Evolutionary conservation across 2,113 vertebrate genomes (phyloP), one percentile per base, ranked within the genome.

Genomic region (Gasterosteus aculeatus): DNA sequence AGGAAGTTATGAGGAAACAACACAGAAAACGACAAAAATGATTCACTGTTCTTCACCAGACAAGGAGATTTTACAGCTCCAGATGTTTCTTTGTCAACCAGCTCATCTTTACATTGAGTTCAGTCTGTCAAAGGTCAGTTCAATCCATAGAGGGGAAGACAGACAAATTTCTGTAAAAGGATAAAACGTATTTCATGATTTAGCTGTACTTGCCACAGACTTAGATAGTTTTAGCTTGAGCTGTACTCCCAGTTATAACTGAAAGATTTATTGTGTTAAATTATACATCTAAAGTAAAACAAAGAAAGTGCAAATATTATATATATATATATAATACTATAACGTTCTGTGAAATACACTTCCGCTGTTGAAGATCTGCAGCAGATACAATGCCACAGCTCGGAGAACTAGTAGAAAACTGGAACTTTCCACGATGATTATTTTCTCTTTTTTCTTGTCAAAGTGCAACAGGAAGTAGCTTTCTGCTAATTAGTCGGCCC

Each of bases 401-500:
- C 19, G 31, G 5, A 53, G 4, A 68, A 65, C 29, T 6, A 5
- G 11, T 9, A 58, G 19, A 49, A 12, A 42, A 62, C n/a, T 10
- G 26, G 3, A 22, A 56, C 33, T 72, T 26, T 33, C 41, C 18
- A 14, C 51, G 9, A 2, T 26, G 33, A 5, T 26, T 16, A 44
- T 44, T 42, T 74, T 49, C 18, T 29, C 64, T 56, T 31, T n/a
- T 10, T 54, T 19, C 15, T 53, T 29, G 14, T 80, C n/a, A 39
- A 75, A 41, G 56, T 74, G 57, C 42, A 87, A 80, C 74, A 77
- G 85, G 72, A 87, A 85, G 71, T 79, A 10, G 59, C 49, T 88
- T 33, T 65, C 63, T 79, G 63, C 58, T 85, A 80, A 90, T 88
- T 77, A 82, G 75, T 76, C 69, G 54, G 42, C 80, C 64, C 14